Conservation (phyloP, 2,888 invertebrate genomes). For the Mesochorus sp. region DNA sequence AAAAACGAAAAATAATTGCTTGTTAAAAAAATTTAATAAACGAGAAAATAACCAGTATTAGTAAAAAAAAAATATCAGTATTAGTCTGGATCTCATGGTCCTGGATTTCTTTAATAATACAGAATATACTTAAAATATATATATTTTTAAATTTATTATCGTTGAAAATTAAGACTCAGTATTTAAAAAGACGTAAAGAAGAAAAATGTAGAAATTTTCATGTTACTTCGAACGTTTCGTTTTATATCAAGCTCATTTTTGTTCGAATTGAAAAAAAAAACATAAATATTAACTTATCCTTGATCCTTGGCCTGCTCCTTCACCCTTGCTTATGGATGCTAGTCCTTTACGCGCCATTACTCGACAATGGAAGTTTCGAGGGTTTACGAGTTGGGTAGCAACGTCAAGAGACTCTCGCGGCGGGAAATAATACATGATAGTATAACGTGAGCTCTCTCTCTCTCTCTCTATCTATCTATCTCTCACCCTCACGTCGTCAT, state of each 20-base stretch:
- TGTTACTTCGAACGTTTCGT: too few species aligned
- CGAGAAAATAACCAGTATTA: too few species aligned
- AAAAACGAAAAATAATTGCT: too few species aligned
- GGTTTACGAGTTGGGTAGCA: conserved; percentile 20
- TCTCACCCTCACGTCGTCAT: conserved; percentile 2
- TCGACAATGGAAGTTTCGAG: conserved; percentile 63
- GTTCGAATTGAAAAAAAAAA: background rate
- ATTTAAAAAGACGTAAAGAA: too few species aligned
- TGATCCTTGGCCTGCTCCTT: conserved; percentile 37
- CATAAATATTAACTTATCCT: conserved; percentile 24
- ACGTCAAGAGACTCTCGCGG: conserved; percentile 39
- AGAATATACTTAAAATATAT: too few species aligned
- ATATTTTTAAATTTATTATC: too few species aligned
- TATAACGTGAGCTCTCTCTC: conserved; percentile 32
- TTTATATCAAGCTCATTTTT: background rate
- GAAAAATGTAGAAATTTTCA: too few species aligned
- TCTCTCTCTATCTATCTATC: conserved; percentile 9
- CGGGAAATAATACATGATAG: conserved; percentile 57
- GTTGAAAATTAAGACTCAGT: too few species aligned
- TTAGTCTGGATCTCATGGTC: too few species aligned
- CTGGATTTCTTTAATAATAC: too few species aligned
- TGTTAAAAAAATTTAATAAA: too few species aligned
- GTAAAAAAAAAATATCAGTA: too few species aligned
- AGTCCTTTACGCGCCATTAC: conserved; percentile 63
- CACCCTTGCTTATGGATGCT: conserved; percentile 27